phyloP scores from a whole-genome alignment of 2,888 invertebrate genomes.

The Iphiclides podalirius region DNA sequence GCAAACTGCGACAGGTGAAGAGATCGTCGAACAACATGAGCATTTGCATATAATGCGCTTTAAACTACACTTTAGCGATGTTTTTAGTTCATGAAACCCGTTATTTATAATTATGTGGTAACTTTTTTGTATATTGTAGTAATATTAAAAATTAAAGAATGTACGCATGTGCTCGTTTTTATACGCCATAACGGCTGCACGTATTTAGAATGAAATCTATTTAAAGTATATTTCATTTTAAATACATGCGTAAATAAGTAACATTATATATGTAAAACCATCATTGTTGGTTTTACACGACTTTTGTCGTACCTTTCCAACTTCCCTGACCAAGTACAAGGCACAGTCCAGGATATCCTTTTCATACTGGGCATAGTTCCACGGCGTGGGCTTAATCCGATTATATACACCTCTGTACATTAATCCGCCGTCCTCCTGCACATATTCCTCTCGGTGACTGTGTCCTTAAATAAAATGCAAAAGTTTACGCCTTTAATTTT shows the following conservation, averaged over 20 bases:
- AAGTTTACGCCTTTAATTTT: no score
- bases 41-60: background rate
- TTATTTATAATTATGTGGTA: no score
- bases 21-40: background rate
- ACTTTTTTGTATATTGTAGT: no score
- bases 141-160: no score
- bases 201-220: no score
- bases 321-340: slow-evolving; percentile 84
- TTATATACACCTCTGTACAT: slow-evolving; percentile 95
- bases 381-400: slow-evolving; percentile 89
- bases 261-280: no score
- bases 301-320: slow-evolving; percentile 81
- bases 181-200: no score
- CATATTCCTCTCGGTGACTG: slow-evolving; percentile 89
- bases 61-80: background rate
- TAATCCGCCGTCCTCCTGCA: slow-evolving; percentile 91
- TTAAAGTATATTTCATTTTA: no score
- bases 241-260: no score
- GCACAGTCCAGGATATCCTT: slow-evolving; percentile 90
- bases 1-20: background rate
- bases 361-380: slow-evolving; percentile 96
- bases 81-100: no score
- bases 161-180: no score
- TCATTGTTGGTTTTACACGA: background rate
- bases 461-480: slow-evolving; percentile 67